These are phyloP conservation scores for Cheilosia soror DNA, from an alignment of 2,888 invertebrate genomes.

Conservation along the genomic window DNA sequence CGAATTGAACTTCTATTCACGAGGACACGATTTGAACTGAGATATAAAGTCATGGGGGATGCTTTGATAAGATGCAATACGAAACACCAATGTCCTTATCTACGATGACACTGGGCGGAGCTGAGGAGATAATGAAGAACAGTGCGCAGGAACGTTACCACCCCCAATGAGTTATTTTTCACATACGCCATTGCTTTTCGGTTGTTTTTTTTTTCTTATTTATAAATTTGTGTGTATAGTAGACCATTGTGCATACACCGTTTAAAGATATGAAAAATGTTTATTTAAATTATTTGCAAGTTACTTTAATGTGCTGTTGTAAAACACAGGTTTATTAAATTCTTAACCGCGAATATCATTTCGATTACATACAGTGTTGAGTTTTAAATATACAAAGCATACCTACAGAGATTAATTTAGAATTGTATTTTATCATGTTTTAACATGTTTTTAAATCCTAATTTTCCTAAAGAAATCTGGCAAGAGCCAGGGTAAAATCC, in stretches of 20 bases:
- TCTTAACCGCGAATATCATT: conserved; percentile 13
- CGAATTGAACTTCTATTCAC: conserved; percentile 49
- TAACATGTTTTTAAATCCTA: too few species aligned
- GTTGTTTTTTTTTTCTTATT: conserved; percentile 35
- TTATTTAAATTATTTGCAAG: conserved; percentile 62
- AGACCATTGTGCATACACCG: neutral
- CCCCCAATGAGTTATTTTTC: conserved; percentile 64
- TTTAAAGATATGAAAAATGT: conserved; percentile 53
- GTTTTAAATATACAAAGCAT: neutral
- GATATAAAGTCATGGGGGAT: conserved; percentile 60
- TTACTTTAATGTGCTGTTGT: conserved; percentile 57
- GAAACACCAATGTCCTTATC: conserved; percentile 53
- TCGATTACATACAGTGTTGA: neutral
- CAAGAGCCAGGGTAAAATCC: too few species aligned
- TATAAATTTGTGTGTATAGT: conserved; percentile 22
- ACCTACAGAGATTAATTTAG: neutral
- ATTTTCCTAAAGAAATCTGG: too few species aligned
- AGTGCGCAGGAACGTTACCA: conserved; percentile 78
- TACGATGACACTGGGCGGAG: conserved; percentile 54
- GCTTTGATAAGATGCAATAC: conserved; percentile 62
- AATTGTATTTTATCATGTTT: neutral
- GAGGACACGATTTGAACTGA: conserved; percentile 62
- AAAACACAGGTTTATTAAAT: conserved; percentile 12
- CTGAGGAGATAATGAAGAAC: neutral
- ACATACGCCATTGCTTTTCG: conserved; percentile 63